phyloP scores from a whole-genome alignment of 1,140 invertebrate species.

The Drosophila simulans region DNA sequence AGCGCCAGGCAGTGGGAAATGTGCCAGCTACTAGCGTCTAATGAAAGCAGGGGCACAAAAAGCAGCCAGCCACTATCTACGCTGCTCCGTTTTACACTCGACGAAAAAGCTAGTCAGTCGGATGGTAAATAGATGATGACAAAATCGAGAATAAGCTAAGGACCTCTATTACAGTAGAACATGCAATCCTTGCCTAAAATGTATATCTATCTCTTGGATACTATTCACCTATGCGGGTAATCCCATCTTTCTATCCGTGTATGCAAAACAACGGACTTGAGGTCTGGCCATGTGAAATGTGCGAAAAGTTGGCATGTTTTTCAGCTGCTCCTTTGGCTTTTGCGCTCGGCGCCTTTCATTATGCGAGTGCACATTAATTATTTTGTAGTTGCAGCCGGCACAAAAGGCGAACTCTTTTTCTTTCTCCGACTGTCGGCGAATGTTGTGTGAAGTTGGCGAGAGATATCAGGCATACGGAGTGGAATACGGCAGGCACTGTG shows the following conservation, averaged over 20 bases:
- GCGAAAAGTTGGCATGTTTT: slow-evolving; percentile 70
- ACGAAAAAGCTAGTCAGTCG: not conserved
- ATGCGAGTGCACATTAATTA: slow-evolving; percentile 81
- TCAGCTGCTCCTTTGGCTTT: slow-evolving; percentile 20
- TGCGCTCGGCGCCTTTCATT: slow-evolving; percentile 59
- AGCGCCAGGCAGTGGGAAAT: slow-evolving; percentile 62
- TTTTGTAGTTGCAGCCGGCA: slow-evolving; percentile 60
- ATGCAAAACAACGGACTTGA: slow-evolving; percentile 65
- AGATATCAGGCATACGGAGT: slow-evolving; percentile 22
- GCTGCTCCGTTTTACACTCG: slow-evolving; percentile 12
- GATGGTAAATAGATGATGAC: too few species aligned
- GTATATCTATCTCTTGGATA: too few species aligned
- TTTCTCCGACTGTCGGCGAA: slow-evolving; percentile 32
- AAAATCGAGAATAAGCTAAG: too few species aligned
- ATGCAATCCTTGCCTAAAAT: too few species aligned
- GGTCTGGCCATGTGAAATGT: slow-evolving; percentile 69
- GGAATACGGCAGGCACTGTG: slow-evolving; percentile 29
- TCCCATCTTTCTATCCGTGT: not conserved
- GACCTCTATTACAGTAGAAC: too few species aligned
- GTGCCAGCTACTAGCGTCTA: slow-evolving; percentile 53
- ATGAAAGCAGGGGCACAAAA: slow-evolving; percentile 46
- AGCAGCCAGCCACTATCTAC: slow-evolving; percentile 31
- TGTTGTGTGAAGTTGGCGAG: slow-evolving; percentile 43
- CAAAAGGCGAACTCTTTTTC: slow-evolving; percentile 40
- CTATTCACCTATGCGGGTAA: too few species aligned